Evolutionary conservation across 2,888 invertebrate species (phyloP).

Genomic region (Panopea generosa): DNA sequence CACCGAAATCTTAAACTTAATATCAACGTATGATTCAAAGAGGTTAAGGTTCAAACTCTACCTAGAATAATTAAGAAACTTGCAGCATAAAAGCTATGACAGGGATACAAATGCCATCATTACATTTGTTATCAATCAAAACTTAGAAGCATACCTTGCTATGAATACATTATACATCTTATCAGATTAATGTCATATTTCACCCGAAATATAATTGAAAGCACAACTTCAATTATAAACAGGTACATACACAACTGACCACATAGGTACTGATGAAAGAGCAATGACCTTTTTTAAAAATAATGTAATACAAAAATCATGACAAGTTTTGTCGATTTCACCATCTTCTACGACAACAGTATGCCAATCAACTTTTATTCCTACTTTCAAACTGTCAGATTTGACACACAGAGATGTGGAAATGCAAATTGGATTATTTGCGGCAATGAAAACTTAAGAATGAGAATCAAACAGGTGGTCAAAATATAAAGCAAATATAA

Average conservation of each 20-base stretch:
- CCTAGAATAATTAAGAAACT: too few relatives aligned
- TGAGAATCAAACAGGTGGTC: not conserved
- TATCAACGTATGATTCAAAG: too few relatives aligned
- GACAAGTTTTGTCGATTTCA: too few relatives aligned
- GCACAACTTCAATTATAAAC: not conserved
- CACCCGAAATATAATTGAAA: constrained; percentile 6
- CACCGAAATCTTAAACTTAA: too few relatives aligned
- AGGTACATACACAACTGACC: constrained; percentile 6
- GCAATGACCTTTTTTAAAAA: constrained; percentile 6
- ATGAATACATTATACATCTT: constrained; percentile 6
- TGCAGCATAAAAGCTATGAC: too few relatives aligned
- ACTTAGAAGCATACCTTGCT: not conserved
- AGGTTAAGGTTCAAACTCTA: too few relatives aligned
- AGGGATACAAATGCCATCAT: too few relatives aligned
- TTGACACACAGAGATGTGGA: not conserved
- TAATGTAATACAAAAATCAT: constrained; percentile 3
- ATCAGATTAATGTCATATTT: constrained; percentile 5
- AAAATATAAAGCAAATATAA: too few relatives aligned
- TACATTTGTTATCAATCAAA: too few relatives aligned
- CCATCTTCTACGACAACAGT: not conserved
- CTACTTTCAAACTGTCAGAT: not conserved
- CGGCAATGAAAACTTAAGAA: not conserved
- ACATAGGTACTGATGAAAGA: not conserved
- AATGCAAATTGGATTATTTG: not conserved
- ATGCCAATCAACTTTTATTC: not conserved